Conservation (phyloP, 2,797 vertebrate genomes). For the Steatocranus sp. region DNA sequence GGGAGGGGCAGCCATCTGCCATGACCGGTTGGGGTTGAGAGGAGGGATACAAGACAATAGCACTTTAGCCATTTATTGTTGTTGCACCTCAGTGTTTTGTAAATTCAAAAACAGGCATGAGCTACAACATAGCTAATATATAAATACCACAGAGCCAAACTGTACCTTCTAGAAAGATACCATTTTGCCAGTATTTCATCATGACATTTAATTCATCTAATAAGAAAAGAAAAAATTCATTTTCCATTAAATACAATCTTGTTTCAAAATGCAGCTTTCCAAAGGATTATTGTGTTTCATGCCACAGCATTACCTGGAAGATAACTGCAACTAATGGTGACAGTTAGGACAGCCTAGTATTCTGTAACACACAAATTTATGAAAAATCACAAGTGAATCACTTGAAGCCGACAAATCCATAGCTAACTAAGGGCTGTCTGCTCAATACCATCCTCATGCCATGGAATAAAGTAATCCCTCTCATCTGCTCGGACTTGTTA, state of each 20-base stretch:
- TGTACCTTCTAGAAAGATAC: neutral
- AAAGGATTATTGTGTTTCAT: neutral
- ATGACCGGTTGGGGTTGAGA: neutral
- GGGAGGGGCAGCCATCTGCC: neutral
- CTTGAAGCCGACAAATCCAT: slow-evolving; percentile 51
- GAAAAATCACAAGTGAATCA: slow-evolving; percentile 39
- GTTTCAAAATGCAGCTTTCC: neutral
- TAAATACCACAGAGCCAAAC: neutral
- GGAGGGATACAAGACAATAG: neutral
- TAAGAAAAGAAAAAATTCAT: neutral
- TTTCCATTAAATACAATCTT: neutral
- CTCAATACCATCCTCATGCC: slow-evolving; percentile 73
- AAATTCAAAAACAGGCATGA: neutral
- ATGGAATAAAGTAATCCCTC: slow-evolving; percentile 81
- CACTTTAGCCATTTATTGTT: neutral
- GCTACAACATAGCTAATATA: neutral
- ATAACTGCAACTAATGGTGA: neutral
- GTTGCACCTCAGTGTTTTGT: neutral
- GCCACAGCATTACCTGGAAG: neutral
- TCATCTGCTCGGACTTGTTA: slow-evolving; percentile 84
- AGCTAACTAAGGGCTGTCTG: slow-evolving; percentile 64
- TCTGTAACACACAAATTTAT: slow-evolving; percentile 15
- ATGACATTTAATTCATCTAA: neutral
- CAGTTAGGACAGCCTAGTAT: slow-evolving; percentile 11
- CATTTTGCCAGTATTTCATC: neutral